phyloP scores from a whole-genome alignment of 2,113 vertebrate species.

The Macroglossus sobrinus region DNA sequence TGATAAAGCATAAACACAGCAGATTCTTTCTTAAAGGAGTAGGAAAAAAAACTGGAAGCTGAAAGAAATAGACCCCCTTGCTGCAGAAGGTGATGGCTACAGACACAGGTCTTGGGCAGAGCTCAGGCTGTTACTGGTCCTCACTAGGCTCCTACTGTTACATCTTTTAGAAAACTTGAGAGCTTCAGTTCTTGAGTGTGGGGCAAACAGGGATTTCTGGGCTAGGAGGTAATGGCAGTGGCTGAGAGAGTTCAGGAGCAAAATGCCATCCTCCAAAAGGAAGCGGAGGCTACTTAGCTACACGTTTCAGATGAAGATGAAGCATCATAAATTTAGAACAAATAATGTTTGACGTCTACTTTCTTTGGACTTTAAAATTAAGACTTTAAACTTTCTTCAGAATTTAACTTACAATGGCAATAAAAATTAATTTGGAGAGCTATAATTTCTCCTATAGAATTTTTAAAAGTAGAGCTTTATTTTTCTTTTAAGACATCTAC shows the following conservation, averaged over 20 bases:
- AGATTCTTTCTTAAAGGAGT: not conserved
- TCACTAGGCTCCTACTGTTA: too few species aligned
- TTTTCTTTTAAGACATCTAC: not conserved
- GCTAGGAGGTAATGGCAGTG: too few species aligned
- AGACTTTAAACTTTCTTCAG: not conserved
- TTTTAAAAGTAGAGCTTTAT: not conserved
- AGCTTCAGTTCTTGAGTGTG: not conserved
- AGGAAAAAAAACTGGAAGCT: not conserved
- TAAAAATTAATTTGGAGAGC: not conserved
- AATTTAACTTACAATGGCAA: not conserved
- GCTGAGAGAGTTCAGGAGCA: too few species aligned
- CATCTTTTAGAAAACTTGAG: not conserved
- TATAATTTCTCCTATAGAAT: not conserved
- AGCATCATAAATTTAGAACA: not conserved
- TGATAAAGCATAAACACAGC: not conserved
- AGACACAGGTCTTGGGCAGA: not conserved
- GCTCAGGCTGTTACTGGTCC: not conserved
- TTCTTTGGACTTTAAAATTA: not conserved
- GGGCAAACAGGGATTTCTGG: accelerated
- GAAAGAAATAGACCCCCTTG: not conserved
- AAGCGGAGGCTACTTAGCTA: too few species aligned
- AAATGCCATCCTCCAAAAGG: not conserved
- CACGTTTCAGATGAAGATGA: not conserved
- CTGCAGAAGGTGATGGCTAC: accelerated
- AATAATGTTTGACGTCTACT: not conserved